phyloP scores from a whole-genome alignment of 2,797 vertebrate species.

The Artibeus jamaicensis region DNA sequence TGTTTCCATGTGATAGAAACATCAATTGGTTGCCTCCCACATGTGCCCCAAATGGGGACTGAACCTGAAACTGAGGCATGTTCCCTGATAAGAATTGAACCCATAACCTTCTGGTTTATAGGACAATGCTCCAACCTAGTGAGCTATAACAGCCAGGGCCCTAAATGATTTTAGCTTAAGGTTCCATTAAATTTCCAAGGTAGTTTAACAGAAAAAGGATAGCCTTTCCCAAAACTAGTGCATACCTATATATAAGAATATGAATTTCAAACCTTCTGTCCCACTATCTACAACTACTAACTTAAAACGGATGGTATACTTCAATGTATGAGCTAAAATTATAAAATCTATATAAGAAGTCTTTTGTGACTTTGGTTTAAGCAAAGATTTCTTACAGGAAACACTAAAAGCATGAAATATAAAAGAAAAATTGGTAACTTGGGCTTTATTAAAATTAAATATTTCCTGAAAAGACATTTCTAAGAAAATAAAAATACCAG shows the following conservation, averaged over 20 bases:
- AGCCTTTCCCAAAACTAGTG: not conserved
- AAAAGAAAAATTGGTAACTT: not conserved
- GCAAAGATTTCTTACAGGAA: not conserved
- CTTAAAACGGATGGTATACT: not conserved
- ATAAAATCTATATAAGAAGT: too few relatives aligned
- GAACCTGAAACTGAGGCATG: too few relatives aligned
- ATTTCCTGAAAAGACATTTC: not conserved
- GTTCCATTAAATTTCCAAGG: not conserved
- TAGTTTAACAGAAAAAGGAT: not conserved
- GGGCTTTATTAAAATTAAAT: not conserved
- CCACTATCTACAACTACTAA: not conserved
- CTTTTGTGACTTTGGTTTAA: too few relatives aligned
- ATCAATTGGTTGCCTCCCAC: too few relatives aligned
- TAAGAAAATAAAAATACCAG: not conserved
- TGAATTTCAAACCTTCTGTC: not conserved
- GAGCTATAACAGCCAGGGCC: too few relatives aligned
- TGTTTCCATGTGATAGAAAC: too few relatives aligned
- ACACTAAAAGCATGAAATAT: not conserved
- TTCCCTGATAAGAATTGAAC: too few relatives aligned
- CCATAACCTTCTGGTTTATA: too few relatives aligned
- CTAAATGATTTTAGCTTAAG: not conserved
- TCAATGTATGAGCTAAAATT: not conserved
- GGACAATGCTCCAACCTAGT: too few relatives aligned
- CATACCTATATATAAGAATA: not conserved
- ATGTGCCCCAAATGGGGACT: too few relatives aligned